Evolutionary conservation across 2,888 invertebrate species (phyloP).

Genomic region (Anorthoa munda): DNA sequence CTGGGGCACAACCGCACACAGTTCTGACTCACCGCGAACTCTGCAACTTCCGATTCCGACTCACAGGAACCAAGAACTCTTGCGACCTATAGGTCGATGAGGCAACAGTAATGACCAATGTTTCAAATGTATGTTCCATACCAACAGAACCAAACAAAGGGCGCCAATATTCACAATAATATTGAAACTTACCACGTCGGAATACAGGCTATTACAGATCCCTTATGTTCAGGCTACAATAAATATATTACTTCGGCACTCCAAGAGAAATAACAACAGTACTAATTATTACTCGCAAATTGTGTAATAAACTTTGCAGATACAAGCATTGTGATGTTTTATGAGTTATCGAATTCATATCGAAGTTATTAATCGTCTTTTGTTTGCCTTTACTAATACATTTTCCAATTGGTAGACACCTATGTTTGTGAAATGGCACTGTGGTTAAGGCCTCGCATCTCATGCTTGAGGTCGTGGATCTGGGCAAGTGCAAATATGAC

Average conservation of each 20-base stretch:
- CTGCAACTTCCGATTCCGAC: no score
- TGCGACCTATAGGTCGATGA: no score
- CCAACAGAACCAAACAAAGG: slow-evolving; percentile 29
- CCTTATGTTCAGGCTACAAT: slow-evolving; percentile 20
- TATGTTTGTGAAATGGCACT: slow-evolving; percentile 3
- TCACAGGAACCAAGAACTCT: no score
- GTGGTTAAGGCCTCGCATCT: no score
- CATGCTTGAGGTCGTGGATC: no score
- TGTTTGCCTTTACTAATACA: neutral
- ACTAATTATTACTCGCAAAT: slow-evolving; percentile 54
- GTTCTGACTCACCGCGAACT: no score
- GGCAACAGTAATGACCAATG: no score
- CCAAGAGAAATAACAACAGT: slow-evolving; percentile 41
- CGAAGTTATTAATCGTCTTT: slow-evolving; percentile 31
- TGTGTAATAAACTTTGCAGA: slow-evolving; percentile 33
- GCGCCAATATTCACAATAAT: slow-evolving; percentile 14
- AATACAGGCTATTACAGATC: slow-evolving; percentile 44
- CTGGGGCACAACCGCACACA: no score
- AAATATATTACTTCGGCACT: slow-evolving; percentile 48
- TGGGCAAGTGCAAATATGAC: no score
- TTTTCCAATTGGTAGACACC: neutral
- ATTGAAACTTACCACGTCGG: slow-evolving; percentile 41
- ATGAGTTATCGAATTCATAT: slow-evolving; percentile 36
- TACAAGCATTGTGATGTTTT: slow-evolving; percentile 31
- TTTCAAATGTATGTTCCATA: slow-evolving; percentile 50